A percentile compares a stretch with the other conserved stretches of the same genome.
phyloP scores from a whole-genome alignment of 2,888 invertebrate species.

The Tigriopus californicus region DNA sequence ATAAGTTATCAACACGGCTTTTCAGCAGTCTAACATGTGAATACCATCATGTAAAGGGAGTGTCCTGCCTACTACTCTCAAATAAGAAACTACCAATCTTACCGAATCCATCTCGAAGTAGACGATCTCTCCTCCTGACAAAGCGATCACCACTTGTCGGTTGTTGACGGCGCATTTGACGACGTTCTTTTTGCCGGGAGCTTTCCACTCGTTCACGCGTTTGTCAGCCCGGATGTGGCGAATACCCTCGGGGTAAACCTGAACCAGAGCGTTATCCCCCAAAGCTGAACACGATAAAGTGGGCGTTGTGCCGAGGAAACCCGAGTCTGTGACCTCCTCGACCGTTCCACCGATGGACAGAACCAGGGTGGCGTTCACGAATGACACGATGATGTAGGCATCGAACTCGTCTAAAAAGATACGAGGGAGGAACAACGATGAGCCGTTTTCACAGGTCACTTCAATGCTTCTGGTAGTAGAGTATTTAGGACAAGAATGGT shows the following conservation, averaged over 20 bases:
- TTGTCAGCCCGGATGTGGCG: conserved; percentile 94
- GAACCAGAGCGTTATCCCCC: conserved; percentile 91
- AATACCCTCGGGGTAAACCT: conserved; percentile 96
- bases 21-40: not conserved
- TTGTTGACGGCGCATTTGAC: conserved; percentile 96
- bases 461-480: no score
- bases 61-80: no score
- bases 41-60: not conserved
- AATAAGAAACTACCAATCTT: not conserved
- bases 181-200: conserved; percentile 89
- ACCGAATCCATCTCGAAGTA: conserved; percentile 96
- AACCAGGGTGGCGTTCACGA: conserved; percentile 94
- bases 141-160: conserved; percentile 90
- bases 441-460: no score
- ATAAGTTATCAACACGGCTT: no score
- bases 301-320: conserved; percentile 94
- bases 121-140: conserved; percentile 90
- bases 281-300: conserved; percentile 94
- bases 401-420: conserved; percentile 71
- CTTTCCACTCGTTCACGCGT: conserved; percentile 97
- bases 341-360: conserved; percentile 98
- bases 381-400: conserved; percentile 98
- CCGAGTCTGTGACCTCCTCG: conserved; percentile 99
- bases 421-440: not conserved
- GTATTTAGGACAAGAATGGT: no score